phyloP scores from a whole-genome alignment of 2,888 invertebrate species.

The Julus scanicus region DNA sequence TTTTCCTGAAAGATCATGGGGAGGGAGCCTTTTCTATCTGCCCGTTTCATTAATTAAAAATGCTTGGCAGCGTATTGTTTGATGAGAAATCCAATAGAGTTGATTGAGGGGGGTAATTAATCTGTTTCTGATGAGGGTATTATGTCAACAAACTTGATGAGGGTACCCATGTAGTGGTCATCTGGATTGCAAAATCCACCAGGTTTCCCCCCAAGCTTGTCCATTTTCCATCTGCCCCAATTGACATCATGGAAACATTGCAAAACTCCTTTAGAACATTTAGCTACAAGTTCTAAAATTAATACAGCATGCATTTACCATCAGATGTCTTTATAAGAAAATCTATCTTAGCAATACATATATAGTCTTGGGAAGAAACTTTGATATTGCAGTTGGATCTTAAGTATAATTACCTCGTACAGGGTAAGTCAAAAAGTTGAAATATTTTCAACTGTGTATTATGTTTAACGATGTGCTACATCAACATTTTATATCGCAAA shows the following conservation, averaged over 20 bases:
- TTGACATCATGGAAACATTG: neutral
- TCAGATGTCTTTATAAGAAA: too few relatives aligned
- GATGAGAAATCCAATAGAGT: slow-evolving; percentile 3
- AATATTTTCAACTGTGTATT: too few relatives aligned
- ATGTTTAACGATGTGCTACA: too few relatives aligned
- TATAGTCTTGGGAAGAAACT: too few relatives aligned
- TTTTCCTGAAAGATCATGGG: neutral
- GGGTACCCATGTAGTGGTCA: neutral
- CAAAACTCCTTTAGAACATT: neutral
- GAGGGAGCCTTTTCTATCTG: neutral
- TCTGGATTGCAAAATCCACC: neutral
- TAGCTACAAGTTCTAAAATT: too few relatives aligned
- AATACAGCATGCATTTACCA: too few relatives aligned
- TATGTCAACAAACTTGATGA: neutral
- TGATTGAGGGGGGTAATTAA: slow-evolving; percentile 22
- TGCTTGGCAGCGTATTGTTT: neutral
- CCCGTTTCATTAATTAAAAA: neutral
- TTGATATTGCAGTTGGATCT: too few relatives aligned
- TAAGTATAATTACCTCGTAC: too few relatives aligned
- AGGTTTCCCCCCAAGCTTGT: neutral
- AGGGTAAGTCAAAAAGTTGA: too few relatives aligned
- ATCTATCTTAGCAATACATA: too few relatives aligned
- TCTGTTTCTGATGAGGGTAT: slow-evolving; percentile 33
- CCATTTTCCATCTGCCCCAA: neutral
- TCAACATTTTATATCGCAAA: too few relatives aligned